These are phyloP conservation scores for Nothobranchius kuhntae DNA, from an alignment of 2,113 vertebrate genomes.

Conservation along the genomic window DNA sequence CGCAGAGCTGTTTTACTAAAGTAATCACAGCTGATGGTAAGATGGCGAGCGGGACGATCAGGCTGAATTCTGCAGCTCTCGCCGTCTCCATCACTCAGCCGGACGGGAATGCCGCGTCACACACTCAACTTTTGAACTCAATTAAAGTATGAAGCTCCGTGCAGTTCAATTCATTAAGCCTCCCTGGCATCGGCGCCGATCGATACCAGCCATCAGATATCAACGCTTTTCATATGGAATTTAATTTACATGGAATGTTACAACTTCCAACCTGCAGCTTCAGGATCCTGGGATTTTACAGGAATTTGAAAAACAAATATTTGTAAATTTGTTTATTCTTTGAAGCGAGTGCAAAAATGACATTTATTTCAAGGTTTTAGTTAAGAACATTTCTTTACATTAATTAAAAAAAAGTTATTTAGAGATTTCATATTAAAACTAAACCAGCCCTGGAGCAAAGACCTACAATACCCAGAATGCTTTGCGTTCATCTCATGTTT, in stretches of 20 bases:
- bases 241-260: neutral
- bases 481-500: no score
- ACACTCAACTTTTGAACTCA: slow-evolving; percentile 79
- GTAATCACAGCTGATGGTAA: slow-evolving; percentile 77
- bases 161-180: slow-evolving; percentile 28
- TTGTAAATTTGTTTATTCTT: no score
- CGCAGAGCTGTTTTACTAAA: slow-evolving; percentile 73
- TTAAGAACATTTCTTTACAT: no score
- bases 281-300: no score
- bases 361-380: no score
- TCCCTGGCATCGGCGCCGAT: slow-evolving; percentile 12
- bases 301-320: no score
- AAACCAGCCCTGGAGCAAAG: no score
- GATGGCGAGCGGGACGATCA: slow-evolving; percentile 62
- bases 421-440: no score
- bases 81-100: slow-evolving; percentile 71
- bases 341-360: no score
- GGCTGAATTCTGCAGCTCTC: slow-evolving; percentile 62
- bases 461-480: no score
- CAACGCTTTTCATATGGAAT: neutral
- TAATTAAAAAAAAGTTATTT: no score
- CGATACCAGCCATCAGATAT: slow-evolving; percentile 9
- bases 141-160: slow-evolving; percentile 47
- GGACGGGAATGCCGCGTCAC: slow-evolving; percentile 65
- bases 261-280: no score